Percentiles rank a stretch among this genome's conserved stretches.
Conservation (phyloP, 2,797 vertebrate species). For the Momotus momota region DNA sequence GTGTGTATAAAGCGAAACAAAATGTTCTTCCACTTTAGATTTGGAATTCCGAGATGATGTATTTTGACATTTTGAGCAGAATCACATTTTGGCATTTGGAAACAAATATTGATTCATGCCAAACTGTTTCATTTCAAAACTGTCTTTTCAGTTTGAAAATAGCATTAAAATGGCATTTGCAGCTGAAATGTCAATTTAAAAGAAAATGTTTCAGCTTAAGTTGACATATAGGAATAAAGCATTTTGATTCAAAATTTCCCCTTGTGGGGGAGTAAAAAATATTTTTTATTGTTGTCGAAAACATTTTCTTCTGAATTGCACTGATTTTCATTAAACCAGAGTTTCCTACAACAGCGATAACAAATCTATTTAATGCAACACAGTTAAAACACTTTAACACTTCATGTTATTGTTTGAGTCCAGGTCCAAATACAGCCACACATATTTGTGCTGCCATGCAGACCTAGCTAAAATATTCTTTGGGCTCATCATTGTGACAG, state of each 20-base stretch:
- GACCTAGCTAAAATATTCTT: background rate
- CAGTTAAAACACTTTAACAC: background rate
- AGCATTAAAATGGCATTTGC: constrained; percentile 30
- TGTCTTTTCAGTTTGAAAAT: constrained; percentile 28
- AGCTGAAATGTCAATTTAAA: constrained; percentile 42
- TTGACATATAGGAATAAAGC: background rate
- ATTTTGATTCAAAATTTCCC: constrained; percentile 23
- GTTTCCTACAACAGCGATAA: background rate
- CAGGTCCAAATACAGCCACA: background rate
- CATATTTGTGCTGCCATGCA: background rate
- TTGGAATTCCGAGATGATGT: background rate
- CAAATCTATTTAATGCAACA: background rate
- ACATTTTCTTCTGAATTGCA: background rate
- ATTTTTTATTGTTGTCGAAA: background rate
- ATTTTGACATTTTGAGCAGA: constrained; percentile 61
- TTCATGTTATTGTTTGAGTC: background rate
- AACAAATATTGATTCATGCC: constrained; percentile 64
- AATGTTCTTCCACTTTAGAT: background rate
- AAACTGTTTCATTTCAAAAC: constrained; percentile 36
- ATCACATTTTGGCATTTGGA: constrained; percentile 47
- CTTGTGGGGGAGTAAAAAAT: background rate
- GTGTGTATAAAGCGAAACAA: background rate
- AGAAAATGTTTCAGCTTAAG: constrained; percentile 28
- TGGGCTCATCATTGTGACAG: background rate
- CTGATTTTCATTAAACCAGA: background rate